A percentile compares a stretch with the other conserved stretches of the same genome.
These are phyloP conservation scores for Dryococelus australis DNA, from an alignment of 2,888 invertebrate species.

Conservation along the genomic window DNA sequence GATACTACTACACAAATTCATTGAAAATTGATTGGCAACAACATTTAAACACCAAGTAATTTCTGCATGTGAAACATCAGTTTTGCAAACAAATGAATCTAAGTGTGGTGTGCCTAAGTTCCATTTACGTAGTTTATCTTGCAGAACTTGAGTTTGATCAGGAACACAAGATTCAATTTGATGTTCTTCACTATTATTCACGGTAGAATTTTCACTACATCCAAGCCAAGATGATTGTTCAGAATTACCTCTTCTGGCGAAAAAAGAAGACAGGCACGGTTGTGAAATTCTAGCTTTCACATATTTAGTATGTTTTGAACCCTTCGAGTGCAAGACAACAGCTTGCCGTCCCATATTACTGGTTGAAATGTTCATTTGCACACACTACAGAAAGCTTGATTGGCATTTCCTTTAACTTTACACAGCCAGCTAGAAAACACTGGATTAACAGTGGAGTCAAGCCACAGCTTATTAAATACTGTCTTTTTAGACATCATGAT, in stretches of 20 bases:
- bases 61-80: neutral
- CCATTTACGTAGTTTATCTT: neutral
- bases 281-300: neutral
- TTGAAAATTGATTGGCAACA: constrained; percentile 23
- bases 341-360: constrained; percentile 13
- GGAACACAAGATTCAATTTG: neutral
- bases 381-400: neutral
- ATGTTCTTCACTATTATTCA: neutral
- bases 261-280: neutral
- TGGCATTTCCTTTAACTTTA: neutral
- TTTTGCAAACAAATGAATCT: neutral
- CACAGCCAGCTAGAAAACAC: neutral
- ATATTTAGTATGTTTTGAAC: neutral
- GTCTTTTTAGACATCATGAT: neutral
- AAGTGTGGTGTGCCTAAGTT: neutral
- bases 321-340: neutral
- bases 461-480: neutral
- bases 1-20: neutral
- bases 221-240: neutral
- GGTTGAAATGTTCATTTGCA: neutral
- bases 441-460: neutral
- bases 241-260: neutral
- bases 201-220: neutral
- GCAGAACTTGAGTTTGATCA: neutral
- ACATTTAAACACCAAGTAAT: constrained; percentile 6